Evolutionary conservation across 2,797 vertebrate species (phyloP).

Genomic region (Ciconia nigra): DNA sequence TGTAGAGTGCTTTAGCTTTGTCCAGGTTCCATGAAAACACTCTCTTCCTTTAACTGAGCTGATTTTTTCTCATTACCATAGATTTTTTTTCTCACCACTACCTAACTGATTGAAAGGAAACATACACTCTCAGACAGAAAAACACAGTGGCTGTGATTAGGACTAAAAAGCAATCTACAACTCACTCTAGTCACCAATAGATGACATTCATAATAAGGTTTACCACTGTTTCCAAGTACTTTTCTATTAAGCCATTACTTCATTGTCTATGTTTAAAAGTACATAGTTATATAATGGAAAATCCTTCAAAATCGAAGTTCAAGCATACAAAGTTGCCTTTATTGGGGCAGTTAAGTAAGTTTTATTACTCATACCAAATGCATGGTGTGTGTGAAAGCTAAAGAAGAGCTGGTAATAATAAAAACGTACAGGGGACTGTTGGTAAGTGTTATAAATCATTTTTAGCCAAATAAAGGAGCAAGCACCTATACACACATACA

Average conservation of each 20-base stretch:
- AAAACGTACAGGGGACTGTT: background rate
- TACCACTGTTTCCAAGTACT: slow-evolving; percentile 27
- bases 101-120: background rate
- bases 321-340: slow-evolving; percentile 43
- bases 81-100: background rate
- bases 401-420: background rate
- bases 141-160: background rate
- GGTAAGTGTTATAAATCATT: background rate
- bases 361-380: slow-evolving; percentile 26
- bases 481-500: background rate
- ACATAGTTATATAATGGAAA: slow-evolving; percentile 46
- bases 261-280: slow-evolving; percentile 29
- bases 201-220: background rate
- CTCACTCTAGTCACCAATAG: background rate
- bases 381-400: background rate
- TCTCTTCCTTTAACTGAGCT: background rate
- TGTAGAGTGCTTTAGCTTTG: background rate
- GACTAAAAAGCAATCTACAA: background rate
- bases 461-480: background rate
- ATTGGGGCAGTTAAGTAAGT: slow-evolving; percentile 28
- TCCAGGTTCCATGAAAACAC: background rate
- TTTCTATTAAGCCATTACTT: slow-evolving; percentile 19
- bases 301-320: slow-evolving; percentile 61
- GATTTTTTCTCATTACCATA: background rate
- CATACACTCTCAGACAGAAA: background rate